Evolutionary conservation across 2,888 invertebrate genomes (phyloP), one percentile per base, ranked within the genome.

Genomic region (Eupithecia exiguata): DNA sequence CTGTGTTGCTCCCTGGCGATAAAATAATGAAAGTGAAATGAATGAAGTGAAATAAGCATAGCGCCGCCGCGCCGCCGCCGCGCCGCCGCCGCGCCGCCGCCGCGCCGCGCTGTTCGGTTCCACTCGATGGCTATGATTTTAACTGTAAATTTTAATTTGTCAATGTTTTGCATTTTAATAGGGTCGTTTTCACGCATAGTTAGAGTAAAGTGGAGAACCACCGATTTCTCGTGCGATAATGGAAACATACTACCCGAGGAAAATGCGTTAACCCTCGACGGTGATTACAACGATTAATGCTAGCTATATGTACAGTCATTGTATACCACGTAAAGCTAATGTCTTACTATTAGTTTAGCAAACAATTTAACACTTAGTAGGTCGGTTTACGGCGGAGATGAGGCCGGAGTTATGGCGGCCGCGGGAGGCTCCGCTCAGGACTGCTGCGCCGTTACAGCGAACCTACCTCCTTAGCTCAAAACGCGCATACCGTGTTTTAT

Each of bases 301-400:
- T 4, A 5, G n/a, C 53, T 21, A 53, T 53, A 16, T 21, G 53
- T 53, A 21, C 21, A 53, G 21, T 21, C 49, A 49, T 40, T 43
- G 36, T 69, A 49, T 69, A 66, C 63, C 30, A 36, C 67, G 43
- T 66, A 40, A 18, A 21, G 65, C 53, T 75, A 75, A 75, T 70
- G 72, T 72, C 75, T 72, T 70, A 75, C 75, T 70, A 69, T 75
- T 72, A 70, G 72, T 72, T 72, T 65, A 36, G 68, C 75, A 72
- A 75, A 75, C 75, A 73, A 58, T 75, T 75, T 72, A 70, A 70
- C 75, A 70, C 70, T 72, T 68, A 67, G 67, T 18, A 69, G 62
- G 67, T 62, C 63, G 62, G 61, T 38, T 69, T 58, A 68, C 66
- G 46, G 43, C 49, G 35, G 69, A 40, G 36, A 36, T 14, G 30